A percentile compares a stretch with the other conserved stretches of the same genome.
Conservation (phyloP, 2,797 vertebrate species). For the Aldrovandia affinis region DNA sequence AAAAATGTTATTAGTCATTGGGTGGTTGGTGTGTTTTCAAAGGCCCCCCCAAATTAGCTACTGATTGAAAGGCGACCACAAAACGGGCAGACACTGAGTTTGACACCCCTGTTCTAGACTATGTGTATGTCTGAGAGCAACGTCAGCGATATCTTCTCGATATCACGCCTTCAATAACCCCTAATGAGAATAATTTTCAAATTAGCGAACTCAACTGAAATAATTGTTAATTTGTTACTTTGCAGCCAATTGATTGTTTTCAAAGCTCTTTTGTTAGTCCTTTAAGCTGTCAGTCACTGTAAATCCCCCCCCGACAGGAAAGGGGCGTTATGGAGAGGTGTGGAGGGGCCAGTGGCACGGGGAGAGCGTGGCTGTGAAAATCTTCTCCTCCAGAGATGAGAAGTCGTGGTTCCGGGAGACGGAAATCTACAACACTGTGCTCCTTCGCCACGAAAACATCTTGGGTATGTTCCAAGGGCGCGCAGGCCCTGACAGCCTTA, state of each 20-base stretch:
- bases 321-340: slow-evolving; percentile 95
- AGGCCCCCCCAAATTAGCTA: no score
- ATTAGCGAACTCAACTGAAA: neutral
- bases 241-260: neutral
- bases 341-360: slow-evolving; percentile 99
- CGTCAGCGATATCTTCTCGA: no score
- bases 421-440: slow-evolving; percentile 96
- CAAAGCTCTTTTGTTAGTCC: neutral
- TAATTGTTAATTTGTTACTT: neutral
- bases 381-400: slow-evolving; percentile 97
- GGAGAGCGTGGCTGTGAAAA: slow-evolving; percentile 95
- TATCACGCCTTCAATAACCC: neutral
- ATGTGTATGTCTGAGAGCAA: neutral
- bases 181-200: neutral
- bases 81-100: no score
- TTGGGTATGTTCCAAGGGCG: slow-evolving; percentile 74
- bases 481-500: neutral
- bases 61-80: no score
- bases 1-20: no score
- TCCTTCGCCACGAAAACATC: slow-evolving; percentile 95
- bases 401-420: slow-evolving; percentile 99
- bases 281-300: neutral
- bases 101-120: neutral
- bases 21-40: no score
- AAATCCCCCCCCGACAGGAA: slow-evolving; percentile 76